Evolutionary conservation across 2,888 invertebrate genomes (phyloP), one percentile per base, ranked within the genome.

Genomic region (Elaeidobius kamerunicus): DNA sequence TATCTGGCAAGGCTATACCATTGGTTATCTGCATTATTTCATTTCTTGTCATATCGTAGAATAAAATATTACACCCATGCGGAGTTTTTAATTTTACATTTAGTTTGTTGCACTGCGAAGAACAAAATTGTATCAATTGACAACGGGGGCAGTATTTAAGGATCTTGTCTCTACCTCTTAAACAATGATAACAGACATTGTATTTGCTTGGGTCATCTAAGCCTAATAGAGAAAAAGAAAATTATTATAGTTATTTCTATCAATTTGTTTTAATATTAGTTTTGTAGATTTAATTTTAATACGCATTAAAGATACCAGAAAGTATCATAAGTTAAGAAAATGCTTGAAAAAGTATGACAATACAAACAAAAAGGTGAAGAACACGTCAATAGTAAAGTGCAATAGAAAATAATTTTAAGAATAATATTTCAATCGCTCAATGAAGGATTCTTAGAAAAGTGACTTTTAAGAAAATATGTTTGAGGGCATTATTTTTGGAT

Each of bases 111-210:
- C 73, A 73, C 42, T 66, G 57, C 50, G 63, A 52, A 0, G 69
- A 70, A 55, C 73, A 73, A 55, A 68, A 73, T 40, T 66, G 65
- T 7, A 72, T 62, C 19, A 67, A 36, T 34, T 65, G 63, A 55
- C 73, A 73, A 48, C 55, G 56, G 0, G 72, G 71, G 57, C 73
- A 73, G 2, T 48, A 12, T 9, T 66, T 51, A 12, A 71, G 56
- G 6, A 56, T 49, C 47, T 65, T 64, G 23, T 61, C 53, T 7
- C 44, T 28, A 34, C 61, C 61, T 46, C 59, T 56, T 11, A 65
- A 55, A 49, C 73, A 73, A 44, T 70, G 60, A 40, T 65, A 72
- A 44, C 73, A 73, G 1, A 72, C 68, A 15, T 61, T 58, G 51
- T 71, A 72, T 44, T 65, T 56, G 12, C 16, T 3, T n/a, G 47